phyloP scores from a whole-genome alignment of 2,113 vertebrate genomes.

The Antennarius striatus region DNA sequence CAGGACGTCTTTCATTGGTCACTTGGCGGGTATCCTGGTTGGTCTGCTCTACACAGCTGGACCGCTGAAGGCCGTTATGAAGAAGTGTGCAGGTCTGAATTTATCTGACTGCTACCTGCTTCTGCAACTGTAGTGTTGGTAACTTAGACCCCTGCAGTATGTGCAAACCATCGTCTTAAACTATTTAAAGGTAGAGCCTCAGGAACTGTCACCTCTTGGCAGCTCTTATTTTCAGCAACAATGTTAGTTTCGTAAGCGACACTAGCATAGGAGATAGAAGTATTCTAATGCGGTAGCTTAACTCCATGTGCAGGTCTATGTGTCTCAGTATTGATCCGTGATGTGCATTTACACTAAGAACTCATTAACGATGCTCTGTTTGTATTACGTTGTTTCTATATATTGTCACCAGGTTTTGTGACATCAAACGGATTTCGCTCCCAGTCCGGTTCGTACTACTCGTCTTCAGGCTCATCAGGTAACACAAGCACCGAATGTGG shows the following conservation, averaged over 20 bases:
- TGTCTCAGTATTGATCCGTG: neutral
- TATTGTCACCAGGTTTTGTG: constrained; percentile 68
- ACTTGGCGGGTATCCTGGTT: constrained; percentile 93
- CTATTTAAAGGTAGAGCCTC: too few species aligned
- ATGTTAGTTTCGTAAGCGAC: neutral
- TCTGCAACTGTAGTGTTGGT: too few species aligned
- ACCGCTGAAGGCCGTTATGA: constrained; percentile 87
- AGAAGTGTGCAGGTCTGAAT: constrained; percentile 82
- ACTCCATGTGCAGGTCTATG: neutral
- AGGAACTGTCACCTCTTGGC: neutral
- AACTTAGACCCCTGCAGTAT: neutral
- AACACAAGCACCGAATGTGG: neutral
- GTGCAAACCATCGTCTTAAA: neutral
- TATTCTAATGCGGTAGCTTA: neutral
- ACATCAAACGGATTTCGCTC: constrained; percentile 43
- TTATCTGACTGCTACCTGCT: neutral
- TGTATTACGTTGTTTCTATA: neutral
- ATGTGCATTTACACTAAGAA: neutral
- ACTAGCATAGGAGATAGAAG: neutral
- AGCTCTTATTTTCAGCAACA: neutral
- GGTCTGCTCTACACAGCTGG: constrained; percentile 89
- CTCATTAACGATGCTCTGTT: neutral
- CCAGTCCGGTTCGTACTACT: constrained; percentile 40
- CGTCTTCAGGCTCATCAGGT: constrained; percentile 79
- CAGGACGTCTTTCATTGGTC: constrained; percentile 92